Evolutionary conservation across 2,888 invertebrate genomes (phyloP).

Genomic region (Clitarchus hookeri): DNA sequence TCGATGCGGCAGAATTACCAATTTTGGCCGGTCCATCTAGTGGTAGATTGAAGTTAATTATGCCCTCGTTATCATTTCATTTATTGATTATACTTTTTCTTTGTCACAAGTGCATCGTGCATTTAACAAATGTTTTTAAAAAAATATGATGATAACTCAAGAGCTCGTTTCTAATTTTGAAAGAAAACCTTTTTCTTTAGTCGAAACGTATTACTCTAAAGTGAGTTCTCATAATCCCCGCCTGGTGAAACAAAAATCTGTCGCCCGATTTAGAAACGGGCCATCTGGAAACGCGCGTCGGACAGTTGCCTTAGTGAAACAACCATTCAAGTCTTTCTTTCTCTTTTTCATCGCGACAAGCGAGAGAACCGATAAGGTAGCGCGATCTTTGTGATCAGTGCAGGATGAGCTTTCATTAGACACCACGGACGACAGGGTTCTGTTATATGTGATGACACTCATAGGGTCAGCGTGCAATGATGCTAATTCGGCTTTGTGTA

Average conservation of each 20-base stretch:
- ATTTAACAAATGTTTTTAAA: too few relatives aligned
- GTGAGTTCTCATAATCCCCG: not conserved
- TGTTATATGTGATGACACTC: conserved; percentile 36
- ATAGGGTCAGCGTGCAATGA: conserved; percentile 41
- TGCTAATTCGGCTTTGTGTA: conserved; percentile 40
- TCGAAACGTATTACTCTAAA: not conserved
- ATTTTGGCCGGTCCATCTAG: too few relatives aligned
- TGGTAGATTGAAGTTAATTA: too few relatives aligned
- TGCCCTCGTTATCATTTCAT: too few relatives aligned
- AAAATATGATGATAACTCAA: too few relatives aligned
- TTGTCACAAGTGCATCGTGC: too few relatives aligned
- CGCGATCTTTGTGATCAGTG: conserved; percentile 17
- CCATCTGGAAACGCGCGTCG: conserved; percentile 26
- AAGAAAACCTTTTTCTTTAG: not conserved
- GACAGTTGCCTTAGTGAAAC: conserved; percentile 27
- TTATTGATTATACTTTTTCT: too few relatives aligned
- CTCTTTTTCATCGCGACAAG: not conserved
- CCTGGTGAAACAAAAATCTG: conserved; percentile 20
- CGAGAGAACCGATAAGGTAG: not conserved
- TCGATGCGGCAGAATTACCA: too few relatives aligned
- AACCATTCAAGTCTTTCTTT: conserved; percentile 31
- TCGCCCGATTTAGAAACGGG: conserved; percentile 27
- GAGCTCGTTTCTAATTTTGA: too few relatives aligned
- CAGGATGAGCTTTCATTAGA: conserved; percentile 36
- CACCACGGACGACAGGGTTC: conserved; percentile 38